Conservation (phyloP, 2,888 invertebrate genomes). For the Mechanitis messenoides region DNA sequence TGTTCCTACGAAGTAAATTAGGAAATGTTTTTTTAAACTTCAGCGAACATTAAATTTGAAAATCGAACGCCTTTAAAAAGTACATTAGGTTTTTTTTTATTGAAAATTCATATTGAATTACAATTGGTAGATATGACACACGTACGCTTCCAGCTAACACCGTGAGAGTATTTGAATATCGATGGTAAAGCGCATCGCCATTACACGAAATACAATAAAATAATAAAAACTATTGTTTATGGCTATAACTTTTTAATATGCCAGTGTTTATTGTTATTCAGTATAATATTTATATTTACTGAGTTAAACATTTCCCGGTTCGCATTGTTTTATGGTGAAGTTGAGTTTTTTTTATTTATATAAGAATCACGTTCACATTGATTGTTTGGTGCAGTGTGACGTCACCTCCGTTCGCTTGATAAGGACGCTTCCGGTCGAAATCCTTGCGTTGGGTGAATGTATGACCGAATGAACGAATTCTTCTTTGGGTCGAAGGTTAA, state of each 20-base stretch:
- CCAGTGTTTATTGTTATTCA: slow-evolving; percentile 21
- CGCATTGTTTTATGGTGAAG: slow-evolving; percentile 60
- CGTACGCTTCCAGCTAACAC: slow-evolving; percentile 60
- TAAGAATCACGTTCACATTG: slow-evolving; percentile 68
- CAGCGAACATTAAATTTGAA: too few species aligned
- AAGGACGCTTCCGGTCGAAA: slow-evolving; percentile 70
- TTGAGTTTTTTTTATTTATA: slow-evolving; percentile 63
- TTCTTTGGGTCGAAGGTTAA: neutral
- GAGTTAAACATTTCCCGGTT: slow-evolving; percentile 52
- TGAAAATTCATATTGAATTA: slow-evolving; percentile 65
- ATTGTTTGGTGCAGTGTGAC: slow-evolving; percentile 56
- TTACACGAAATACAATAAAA: slow-evolving; percentile 24
- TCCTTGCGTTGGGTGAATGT: slow-evolving; percentile 45
- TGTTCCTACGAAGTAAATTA: slow-evolving; percentile 67
- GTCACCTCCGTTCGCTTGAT: slow-evolving; percentile 70
- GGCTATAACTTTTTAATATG: slow-evolving; percentile 22
- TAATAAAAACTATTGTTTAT: slow-evolving; percentile 25
- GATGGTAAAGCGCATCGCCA: slow-evolving; percentile 24
- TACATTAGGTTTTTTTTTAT: slow-evolving; percentile 39
- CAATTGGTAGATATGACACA: slow-evolving; percentile 60
- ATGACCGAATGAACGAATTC: slow-evolving; percentile 36
- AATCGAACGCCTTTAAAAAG: too few species aligned
- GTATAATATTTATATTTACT: slow-evolving; percentile 30
- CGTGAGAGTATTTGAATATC: slow-evolving; percentile 59
- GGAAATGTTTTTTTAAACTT: slow-evolving; percentile 63